Conservation (phyloP, 2,888 invertebrate genomes). For the Uloborus plumipes region DNA sequence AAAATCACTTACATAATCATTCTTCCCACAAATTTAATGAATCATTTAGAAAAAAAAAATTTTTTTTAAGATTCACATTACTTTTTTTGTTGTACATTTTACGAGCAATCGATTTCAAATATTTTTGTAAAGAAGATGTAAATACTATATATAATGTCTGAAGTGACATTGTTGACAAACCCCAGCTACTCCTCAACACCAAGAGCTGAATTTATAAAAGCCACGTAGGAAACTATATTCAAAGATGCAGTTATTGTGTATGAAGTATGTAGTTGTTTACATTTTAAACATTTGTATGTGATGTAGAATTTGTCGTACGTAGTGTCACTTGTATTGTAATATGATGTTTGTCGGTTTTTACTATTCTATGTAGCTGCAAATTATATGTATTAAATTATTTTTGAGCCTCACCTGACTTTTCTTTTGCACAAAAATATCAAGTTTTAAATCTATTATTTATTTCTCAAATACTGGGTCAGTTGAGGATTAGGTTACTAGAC, state of each 20-base stretch:
- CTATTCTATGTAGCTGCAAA: constrained; percentile 62
- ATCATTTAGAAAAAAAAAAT: background rate
- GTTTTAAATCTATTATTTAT: no score
- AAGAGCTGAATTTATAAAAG: constrained; percentile 32
- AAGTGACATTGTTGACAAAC: constrained; percentile 36
- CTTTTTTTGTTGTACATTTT: constrained; percentile 35
- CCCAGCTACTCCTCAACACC: constrained; percentile 43
- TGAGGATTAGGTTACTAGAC: no score
- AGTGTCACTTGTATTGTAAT: constrained; percentile 62
- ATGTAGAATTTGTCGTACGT: constrained; percentile 52
- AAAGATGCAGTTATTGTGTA: constrained; percentile 58
- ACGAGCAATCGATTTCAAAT: constrained; percentile 41
- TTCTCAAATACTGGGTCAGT: no score
- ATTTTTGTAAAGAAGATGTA: constrained; percentile 65
- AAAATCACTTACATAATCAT: no score
- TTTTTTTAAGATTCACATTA: background rate
- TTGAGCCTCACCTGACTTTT: constrained; percentile 41
- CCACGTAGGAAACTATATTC: constrained; percentile 20
- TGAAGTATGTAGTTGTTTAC: constrained; percentile 59
- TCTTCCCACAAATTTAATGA: no score
- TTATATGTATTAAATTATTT: constrained; percentile 64
- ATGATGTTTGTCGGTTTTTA: constrained; percentile 63
- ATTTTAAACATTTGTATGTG: constrained; percentile 63
- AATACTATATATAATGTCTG: constrained; percentile 46
- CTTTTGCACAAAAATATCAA: no score